Base-by-base conservation (phyloP, 2,113 vertebrate genomes). In the Chrysemys picta region DNA sequence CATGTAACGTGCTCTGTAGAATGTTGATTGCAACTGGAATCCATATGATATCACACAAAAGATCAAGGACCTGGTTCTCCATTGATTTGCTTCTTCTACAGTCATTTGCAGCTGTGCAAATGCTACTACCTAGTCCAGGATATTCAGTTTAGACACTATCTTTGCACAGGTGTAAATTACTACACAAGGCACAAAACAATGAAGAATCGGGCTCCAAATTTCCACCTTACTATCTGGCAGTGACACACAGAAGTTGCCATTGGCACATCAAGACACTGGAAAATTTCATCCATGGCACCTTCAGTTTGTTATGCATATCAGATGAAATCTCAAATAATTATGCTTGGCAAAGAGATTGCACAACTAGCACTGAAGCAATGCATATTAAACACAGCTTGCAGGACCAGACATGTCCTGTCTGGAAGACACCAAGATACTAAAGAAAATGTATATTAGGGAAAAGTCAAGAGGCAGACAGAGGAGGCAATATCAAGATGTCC, bases 21-120 rank as follows among this genome's bases (percentile, higher is more conserved):
- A 97, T 87, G 82, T 17, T 80, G 85, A 84, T 82, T 80, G 45
- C 35, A 38, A n/a, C 82, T 81, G 87, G n/a, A n/a, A 78, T 84
- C 84, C 91, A 54, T 22, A 65, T 31, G 17, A 49, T 62, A 69
- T 91, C 87, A 29, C 17, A 38, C 1, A 59, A 93, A 96, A 76
- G 50, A 90, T 59, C 54, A 89, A 91, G 69, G 59, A 17, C 47
- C 31, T 5, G 10, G 7, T 85, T 89, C 82, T 90, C 69, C 76
- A 76, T n/a, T 79, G 88, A n/a, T 84, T 81, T 92, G 3, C 65
- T 86, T 84, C 83, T 56, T 72, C 42, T 79, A 31, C 50, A 82
- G 78, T 31, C 62, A 65, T 27, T 65, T 89, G 79, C 50, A 89
- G 22, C 69, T 81, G 83, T 86, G 9, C 27, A 86, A 88, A 16